These are phyloP conservation scores for Acanthosepion lycidas DNA, from an alignment of 2,888 invertebrate genomes.

Conservation along the genomic window DNA sequence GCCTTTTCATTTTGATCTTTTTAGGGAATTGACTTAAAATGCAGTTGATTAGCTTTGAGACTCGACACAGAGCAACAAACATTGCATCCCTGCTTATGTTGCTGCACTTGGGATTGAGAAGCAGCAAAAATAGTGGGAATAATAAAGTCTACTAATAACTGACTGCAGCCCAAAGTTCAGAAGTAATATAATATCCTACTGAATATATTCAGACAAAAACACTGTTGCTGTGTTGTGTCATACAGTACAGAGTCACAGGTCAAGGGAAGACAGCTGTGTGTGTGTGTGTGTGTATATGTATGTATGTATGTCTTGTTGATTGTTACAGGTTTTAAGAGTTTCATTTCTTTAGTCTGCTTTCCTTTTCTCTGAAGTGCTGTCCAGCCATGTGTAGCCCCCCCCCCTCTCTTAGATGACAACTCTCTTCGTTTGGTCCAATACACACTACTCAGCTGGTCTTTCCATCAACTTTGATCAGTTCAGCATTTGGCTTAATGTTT, in stretches of 20 bases:
- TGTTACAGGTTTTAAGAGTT: constrained; percentile 8
- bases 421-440: background rate
- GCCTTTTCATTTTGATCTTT: too few relatives aligned
- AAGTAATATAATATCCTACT: background rate
- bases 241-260: background rate
- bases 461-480: background rate
- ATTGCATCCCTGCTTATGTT: background rate
- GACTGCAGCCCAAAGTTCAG: background rate
- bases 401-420: background rate
- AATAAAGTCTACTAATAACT: background rate
- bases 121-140: background rate
- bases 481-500: background rate
- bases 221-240: background rate
- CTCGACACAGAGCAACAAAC: background rate
- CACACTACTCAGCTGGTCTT: background rate
- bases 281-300: background rate
- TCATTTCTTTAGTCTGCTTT: background rate
- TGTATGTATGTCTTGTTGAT: background rate
- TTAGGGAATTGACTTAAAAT: too few relatives aligned
- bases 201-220: background rate
- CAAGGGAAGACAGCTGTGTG: background rate
- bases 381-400: constrained; percentile 9
- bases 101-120: background rate
- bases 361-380: background rate
- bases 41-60: background rate